These are phyloP conservation scores for Apis laboriosa DNA, from an alignment of 1,140 invertebrate species.

Conservation along the genomic window DNA sequence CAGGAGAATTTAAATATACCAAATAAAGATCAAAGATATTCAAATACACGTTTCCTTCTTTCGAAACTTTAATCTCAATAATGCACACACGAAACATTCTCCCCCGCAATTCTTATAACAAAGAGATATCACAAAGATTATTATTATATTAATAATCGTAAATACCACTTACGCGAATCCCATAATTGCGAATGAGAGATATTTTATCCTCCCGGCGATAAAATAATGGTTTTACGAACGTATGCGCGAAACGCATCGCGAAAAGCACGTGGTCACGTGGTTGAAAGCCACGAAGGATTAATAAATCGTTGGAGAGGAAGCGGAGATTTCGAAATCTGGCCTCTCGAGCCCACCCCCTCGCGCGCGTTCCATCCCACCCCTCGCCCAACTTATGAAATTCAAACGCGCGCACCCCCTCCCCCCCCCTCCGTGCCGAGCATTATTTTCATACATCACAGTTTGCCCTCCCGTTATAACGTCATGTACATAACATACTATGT, in stretches of 20 bases:
- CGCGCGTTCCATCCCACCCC: neutral
- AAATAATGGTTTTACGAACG: neutral
- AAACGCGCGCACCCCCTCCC: slow-evolving; percentile 11
- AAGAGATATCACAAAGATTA: too few relatives aligned
- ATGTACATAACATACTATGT: slow-evolving; percentile 41
- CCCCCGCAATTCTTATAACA: too few relatives aligned
- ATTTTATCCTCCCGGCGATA: neutral
- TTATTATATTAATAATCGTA: too few relatives aligned
- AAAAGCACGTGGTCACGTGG: too few relatives aligned
- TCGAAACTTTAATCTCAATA: too few relatives aligned
- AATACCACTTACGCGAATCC: too few relatives aligned
- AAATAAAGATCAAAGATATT: too few relatives aligned
- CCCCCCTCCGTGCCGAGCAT: neutral
- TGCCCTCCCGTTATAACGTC: slow-evolving; percentile 37
- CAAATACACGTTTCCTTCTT: too few relatives aligned
- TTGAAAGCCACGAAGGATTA: slow-evolving; percentile 15
- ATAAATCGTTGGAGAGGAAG: neutral
- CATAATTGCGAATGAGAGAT: too few relatives aligned
- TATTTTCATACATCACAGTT: slow-evolving; percentile 51
- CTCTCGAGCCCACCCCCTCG: neutral
- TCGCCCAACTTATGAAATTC: slow-evolving; percentile 38
- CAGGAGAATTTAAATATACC: too few relatives aligned
- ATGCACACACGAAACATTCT: too few relatives aligned
- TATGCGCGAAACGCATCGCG: neutral
- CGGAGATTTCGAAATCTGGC: slow-evolving; percentile 31